Base-by-base conservation (phyloP, 2,113 vertebrate species). In the Forbesichthys papilliferus region DNA sequence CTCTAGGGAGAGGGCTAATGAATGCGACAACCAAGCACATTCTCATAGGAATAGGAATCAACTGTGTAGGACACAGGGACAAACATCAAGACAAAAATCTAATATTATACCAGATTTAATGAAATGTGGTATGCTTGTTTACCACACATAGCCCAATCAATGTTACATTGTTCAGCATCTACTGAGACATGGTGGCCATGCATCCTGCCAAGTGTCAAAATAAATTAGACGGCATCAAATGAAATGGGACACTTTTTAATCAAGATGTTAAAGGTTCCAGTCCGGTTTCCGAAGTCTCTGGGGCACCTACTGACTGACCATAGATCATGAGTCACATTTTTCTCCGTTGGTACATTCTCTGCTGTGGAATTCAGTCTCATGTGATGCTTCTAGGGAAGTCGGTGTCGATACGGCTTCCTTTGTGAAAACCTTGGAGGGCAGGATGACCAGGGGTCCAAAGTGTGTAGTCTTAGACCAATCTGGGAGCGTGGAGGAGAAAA, bases 371-470 rank as follows among this genome's bases (percentile, higher is more conserved):
- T 34, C 0, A 65, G 60, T 55, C 51, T 78, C 34, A 64, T 66
- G n/a, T 51, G 51, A 16, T 62, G 3, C 51, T 53, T 42, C 70
- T 58, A 60, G 54, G 1, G 34, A 20, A 63, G 69, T 54, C 12
- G 53, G 12, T 42, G 63, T n/a, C 1, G 52, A 56, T 0, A 10
- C 11, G 5, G 27, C 6, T 42, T 5, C 7, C 12, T 13, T 54
- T 48, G 48, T 13, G 53, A 42, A 46, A 48, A 0, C 33, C 33
- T 68, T 62, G 18, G 70, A 48, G 1, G 75, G 18, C 13, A 86
- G 53, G 3, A 87, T 16, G 42, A 34, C 49, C 42, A 92, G 60
- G 10, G 87, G 90, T 18, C 87, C 85, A 48, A 88, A 48, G 3
- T 77, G 70, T 51, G 86, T 34, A 36, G 36, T 10, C 13, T 63